Evolutionary conservation across 2,888 invertebrate species (phyloP).

Genomic region (Agriopis aurantiaria): DNA sequence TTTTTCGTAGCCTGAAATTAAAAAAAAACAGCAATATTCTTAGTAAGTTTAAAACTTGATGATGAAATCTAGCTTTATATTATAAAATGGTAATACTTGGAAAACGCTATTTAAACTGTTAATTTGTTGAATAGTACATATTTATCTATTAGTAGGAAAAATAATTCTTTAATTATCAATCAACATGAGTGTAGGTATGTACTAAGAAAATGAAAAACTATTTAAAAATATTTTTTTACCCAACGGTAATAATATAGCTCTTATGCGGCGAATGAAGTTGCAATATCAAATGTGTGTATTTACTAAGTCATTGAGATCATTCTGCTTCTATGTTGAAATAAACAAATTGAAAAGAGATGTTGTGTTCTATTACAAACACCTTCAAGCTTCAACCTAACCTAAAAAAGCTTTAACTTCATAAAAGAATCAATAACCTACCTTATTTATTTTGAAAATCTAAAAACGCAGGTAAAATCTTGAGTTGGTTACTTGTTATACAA

Average conservation of each 20-base stretch:
- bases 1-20: no score
- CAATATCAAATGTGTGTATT: conserved; percentile 24
- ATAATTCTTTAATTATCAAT: not conserved
- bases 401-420: no score
- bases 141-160: not conserved
- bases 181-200: not conserved
- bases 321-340: conserved; percentile 37
- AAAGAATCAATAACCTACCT: no score
- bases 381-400: not conserved
- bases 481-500: not conserved
- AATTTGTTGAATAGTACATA: not conserved
- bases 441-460: not conserved
- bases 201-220: not conserved
- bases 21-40: no score
- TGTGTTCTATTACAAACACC: not conserved
- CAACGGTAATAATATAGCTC: conserved; percentile 17
- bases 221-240: conserved; percentile 44
- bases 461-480: not conserved
- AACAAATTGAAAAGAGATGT: conserved; percentile 12
- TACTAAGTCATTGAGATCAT: conserved; percentile 16
- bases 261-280: conserved; percentile 3
- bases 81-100: not conserved
- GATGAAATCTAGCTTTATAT: no score
- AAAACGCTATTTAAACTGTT: not conserved
- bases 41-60: no score